phyloP scores from a whole-genome alignment of 2,113 vertebrate genomes.

The Saguinus midas region DNA sequence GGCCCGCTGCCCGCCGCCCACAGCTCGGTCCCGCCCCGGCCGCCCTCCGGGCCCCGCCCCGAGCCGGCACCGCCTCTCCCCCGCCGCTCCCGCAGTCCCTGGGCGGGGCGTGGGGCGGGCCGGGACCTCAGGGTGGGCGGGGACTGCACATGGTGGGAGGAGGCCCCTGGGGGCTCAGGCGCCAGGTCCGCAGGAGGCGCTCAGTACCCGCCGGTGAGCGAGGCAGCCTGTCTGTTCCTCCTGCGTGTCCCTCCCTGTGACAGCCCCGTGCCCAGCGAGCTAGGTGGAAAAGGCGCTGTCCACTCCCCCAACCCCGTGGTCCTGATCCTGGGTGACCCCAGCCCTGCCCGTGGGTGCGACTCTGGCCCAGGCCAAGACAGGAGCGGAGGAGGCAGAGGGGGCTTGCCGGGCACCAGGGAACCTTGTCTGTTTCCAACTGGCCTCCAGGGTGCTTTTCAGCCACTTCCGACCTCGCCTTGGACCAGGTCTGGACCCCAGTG shows the following conservation, averaged over 20 bases:
- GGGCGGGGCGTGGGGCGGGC: no score
- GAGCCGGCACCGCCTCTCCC: neutral
- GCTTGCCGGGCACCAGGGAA: neutral
- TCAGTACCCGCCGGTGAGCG: neutral
- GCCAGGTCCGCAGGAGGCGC: neutral
- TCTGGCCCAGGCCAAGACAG: neutral
- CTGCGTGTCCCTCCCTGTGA: neutral
- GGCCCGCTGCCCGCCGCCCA: neutral
- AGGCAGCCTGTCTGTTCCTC: neutral
- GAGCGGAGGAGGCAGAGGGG: neutral
- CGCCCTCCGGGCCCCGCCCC: neutral
- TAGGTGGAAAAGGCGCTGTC: neutral
- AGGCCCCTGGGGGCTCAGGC: neutral
- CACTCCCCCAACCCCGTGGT: fast-evolving
- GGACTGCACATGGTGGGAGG: no score
- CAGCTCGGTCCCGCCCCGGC: neutral
- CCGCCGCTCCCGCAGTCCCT: no score
- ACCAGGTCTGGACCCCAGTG: neutral
- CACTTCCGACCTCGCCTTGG: neutral
- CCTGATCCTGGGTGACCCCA: neutral
- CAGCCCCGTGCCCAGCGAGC: fast-evolving
- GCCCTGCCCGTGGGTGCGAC: neutral
- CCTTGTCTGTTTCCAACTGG: neutral
- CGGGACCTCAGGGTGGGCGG: neutral
- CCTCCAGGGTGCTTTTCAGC: neutral